Conservation (phyloP, 2,797 vertebrate species). For the Phalloptychus januarius region DNA sequence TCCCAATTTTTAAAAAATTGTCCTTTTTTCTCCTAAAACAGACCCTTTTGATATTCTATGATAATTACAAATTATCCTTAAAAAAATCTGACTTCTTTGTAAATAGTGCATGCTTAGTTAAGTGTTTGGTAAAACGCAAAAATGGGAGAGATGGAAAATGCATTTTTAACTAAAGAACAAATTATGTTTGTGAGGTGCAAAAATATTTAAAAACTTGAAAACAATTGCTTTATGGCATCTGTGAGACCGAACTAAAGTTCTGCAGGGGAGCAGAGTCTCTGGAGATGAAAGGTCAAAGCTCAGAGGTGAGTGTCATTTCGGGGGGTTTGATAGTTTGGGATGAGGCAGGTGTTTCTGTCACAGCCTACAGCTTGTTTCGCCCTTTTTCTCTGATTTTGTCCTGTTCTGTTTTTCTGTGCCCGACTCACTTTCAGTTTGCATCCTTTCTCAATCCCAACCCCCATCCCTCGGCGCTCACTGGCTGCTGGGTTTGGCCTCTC, state of each 20-base stretch:
- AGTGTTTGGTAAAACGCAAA: background rate
- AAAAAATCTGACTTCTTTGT: background rate
- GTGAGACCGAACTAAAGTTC: background rate
- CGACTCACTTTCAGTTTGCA: slow-evolving; percentile 41
- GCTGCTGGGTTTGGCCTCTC: slow-evolving; percentile 37
- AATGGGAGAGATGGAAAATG: no score
- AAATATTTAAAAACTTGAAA: background rate
- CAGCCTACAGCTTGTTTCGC: slow-evolving; percentile 56
- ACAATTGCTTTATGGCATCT: background rate
- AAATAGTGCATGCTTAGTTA: background rate
- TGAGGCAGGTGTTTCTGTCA: slow-evolving; percentile 58
- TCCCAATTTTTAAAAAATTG: background rate
- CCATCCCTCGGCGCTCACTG: slow-evolving; percentile 24
- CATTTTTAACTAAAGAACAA: background rate
- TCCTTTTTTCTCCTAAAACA: background rate
- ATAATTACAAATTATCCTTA: background rate
- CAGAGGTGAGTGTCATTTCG: slow-evolving; percentile 2
- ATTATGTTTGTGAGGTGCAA: background rate
- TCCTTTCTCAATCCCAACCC: slow-evolving; percentile 16
- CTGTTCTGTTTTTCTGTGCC: slow-evolving; percentile 36
- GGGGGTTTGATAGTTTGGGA: slow-evolving; percentile 28
- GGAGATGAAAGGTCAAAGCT: background rate
- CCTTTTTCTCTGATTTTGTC: slow-evolving; percentile 46
- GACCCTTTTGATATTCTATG: background rate
- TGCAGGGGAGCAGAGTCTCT: background rate